Evolutionary conservation across 2,113 vertebrate genomes (phyloP).

Genomic region (Sakesphorus luctuosus): DNA sequence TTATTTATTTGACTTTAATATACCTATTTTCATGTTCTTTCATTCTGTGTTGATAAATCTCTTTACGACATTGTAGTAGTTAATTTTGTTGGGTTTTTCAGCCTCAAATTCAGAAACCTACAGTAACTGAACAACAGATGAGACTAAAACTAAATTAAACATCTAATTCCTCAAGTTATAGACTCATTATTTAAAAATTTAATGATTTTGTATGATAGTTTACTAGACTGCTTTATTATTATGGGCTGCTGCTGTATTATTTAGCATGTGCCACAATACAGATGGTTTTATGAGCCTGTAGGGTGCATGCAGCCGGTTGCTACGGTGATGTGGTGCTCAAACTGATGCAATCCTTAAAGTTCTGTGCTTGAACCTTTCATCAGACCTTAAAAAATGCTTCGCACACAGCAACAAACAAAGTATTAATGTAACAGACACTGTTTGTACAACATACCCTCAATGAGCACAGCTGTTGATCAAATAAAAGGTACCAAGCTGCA

Average conservation of each 20-base stretch:
- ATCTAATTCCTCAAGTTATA: not conserved
- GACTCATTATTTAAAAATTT: not conserved
- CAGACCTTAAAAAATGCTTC: not conserved
- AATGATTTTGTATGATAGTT: not conserved
- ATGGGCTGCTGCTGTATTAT: not conserved
- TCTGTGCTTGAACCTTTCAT: not conserved
- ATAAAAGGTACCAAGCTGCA: not conserved
- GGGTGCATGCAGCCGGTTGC: not conserved
- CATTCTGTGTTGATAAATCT: not conserved
- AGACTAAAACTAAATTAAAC: not conserved
- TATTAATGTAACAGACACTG: not conserved
- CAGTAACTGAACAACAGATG: not conserved
- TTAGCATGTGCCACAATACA: not conserved
- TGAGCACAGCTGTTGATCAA: not conserved
- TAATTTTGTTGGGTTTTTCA: not conserved
- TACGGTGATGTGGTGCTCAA: not conserved
- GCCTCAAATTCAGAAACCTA: not conserved
- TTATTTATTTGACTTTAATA: not conserved
- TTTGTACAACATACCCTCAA: not conserved
- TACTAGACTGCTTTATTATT: not conserved
- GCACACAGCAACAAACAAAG: not conserved
- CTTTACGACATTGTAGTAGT: not conserved
- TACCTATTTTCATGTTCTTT: not conserved
- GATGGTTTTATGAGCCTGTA: not conserved
- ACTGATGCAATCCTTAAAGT: not conserved